Percentiles rank a stretch among this genome's conserved stretches.
phyloP scores from a whole-genome alignment of 2,888 invertebrate genomes.

The Ormyrus labotus region DNA sequence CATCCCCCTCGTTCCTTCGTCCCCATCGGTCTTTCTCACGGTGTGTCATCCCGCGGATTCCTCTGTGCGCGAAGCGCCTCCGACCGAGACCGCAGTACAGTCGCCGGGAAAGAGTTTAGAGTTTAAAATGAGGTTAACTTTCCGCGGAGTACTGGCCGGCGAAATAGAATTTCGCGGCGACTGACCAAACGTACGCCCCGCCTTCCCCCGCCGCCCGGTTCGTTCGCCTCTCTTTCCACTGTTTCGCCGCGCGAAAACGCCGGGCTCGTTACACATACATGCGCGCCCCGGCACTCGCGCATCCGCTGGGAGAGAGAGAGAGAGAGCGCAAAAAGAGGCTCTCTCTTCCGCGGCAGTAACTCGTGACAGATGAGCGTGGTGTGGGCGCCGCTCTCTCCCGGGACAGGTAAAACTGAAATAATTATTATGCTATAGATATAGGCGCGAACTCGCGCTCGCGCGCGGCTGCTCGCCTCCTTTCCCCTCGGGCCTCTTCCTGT shows the following conservation, averaged over 20 bases:
- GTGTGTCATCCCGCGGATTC: not conserved
- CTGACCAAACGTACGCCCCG: constrained; percentile 13
- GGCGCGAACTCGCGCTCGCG: constrained; percentile 2
- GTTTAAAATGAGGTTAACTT: constrained; percentile 42
- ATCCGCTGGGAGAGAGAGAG: not conserved
- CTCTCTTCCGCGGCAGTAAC: constrained; percentile 17
- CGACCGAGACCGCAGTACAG: not conserved
- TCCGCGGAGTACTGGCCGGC: not conserved
- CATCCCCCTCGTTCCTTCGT: not conserved
- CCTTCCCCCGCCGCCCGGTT: not conserved
- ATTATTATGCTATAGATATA: constrained; percentile 48
- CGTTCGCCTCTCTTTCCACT: no score
- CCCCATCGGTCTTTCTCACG: constrained; percentile 6
- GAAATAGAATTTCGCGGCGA: constrained; percentile 25
- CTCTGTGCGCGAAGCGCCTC: not conserved
- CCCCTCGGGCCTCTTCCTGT: constrained; percentile 18
- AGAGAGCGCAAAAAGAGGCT: not conserved
- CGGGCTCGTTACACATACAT: not conserved
- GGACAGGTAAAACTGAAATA: constrained; percentile 55
- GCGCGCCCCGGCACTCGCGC: not conserved
- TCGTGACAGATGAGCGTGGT: constrained; percentile 47
- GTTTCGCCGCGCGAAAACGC: not conserved
- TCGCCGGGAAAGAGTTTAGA: constrained; percentile 28
- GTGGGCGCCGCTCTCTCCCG: constrained; percentile 17
- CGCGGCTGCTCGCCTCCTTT: not conserved